A percentile compares a stretch with the other conserved stretches of the same genome.
Conservation (phyloP, 2,113 vertebrate genomes). For the Choloepus hoffmanni region DNA sequence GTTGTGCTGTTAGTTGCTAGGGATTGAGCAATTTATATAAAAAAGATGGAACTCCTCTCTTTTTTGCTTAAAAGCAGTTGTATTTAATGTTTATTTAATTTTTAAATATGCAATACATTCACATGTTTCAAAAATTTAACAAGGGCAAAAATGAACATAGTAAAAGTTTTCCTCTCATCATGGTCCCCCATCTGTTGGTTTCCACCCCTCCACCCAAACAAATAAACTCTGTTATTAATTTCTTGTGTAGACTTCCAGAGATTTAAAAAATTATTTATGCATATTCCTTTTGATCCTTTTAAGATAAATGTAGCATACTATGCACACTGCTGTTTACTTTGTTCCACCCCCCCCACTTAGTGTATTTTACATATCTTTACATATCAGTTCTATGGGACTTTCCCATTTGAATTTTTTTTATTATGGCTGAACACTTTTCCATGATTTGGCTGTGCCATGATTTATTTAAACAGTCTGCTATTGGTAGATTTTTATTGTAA, state of each 20-base stretch:
- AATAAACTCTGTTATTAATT: conserved; percentile 49
- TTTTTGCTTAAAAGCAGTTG: not conserved
- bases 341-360: not conserved
- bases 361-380: not conserved
- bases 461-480: conserved; percentile 49
- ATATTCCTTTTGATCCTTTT: not conserved
- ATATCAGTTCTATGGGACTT: not conserved
- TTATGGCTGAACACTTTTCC: not conserved
- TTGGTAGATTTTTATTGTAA: conserved; percentile 41
- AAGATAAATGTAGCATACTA: not conserved
- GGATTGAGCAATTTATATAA: not conserved
- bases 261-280: conserved; percentile 25
- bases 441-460: conserved; percentile 23
- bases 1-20: not conserved
- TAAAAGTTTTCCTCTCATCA: not conserved
- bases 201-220: not conserved
- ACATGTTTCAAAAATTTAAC: conserved; percentile 47
- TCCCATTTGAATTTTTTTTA: not conserved
- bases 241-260: conserved; percentile 26
- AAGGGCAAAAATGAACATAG: conserved; percentile 20
- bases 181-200: not conserved
- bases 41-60: not conserved
- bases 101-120: conserved; percentile 22
- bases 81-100: conserved; percentile 42
- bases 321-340: not conserved